phyloP scores from a whole-genome alignment of 2,797 vertebrate species.

The Schizopygopsis pylzovi region DNA sequence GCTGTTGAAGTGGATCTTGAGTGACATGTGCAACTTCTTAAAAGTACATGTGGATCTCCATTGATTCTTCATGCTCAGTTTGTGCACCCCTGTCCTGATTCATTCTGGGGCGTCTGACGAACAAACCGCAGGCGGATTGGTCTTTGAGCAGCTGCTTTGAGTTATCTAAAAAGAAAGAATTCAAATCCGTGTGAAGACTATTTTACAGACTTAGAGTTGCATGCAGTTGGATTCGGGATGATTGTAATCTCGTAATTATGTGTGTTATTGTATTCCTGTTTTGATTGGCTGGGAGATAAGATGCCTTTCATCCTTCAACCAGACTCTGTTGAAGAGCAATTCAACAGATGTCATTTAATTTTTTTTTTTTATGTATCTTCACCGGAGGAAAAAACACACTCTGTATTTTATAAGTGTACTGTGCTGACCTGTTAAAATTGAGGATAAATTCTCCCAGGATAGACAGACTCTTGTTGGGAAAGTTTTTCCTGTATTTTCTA shows the following conservation, averaged over 20 bases:
- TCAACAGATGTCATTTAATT: conserved; percentile 26
- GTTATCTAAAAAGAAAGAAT: conserved; percentile 42
- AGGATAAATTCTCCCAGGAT: conserved; percentile 14
- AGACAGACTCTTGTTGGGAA: conserved; percentile 5
- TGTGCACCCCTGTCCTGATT: not conserved
- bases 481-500: conserved; percentile 25
- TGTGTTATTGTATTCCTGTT: conserved; percentile 51
- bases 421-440: conserved; percentile 25
- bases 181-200: conserved; percentile 47
- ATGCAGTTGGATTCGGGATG: conserved; percentile 60
- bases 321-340: conserved; percentile 25
- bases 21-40: not conserved
- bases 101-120: not conserved
- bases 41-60: not conserved
- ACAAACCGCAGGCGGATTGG: conserved; percentile 27
- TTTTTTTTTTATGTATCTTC: conserved; percentile 11
- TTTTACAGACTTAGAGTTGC: conserved; percentile 57
- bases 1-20: not conserved
- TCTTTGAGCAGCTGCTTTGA: conserved; percentile 1
- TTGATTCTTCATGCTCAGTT: not conserved
- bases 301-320: conserved; percentile 28
- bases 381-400: not conserved
- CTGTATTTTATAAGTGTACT: conserved; percentile 5
- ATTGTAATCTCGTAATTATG: conserved; percentile 63
- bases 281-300: conserved; percentile 56